These are phyloP conservation scores for Misgurnus anguillicaudatus DNA, from an alignment of 2,113 vertebrate genomes.

Conservation along the genomic window DNA sequence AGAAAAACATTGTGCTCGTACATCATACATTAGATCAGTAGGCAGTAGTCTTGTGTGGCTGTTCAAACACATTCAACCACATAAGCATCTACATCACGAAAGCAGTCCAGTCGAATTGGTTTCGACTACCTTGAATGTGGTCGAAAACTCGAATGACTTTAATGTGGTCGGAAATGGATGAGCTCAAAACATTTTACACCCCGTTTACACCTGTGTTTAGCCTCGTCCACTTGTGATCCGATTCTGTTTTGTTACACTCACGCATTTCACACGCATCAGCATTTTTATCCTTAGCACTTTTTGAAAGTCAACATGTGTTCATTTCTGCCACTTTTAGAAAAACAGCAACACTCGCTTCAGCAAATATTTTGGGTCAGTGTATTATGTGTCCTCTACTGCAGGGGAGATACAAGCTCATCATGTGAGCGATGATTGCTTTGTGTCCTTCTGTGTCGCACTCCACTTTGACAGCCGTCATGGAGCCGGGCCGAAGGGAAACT, in stretches of 20 bases:
- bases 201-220: neutral
- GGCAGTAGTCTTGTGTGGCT: too few species aligned
- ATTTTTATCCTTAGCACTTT: conserved; percentile 1
- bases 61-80: too few species aligned
- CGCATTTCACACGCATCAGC: neutral
- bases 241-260: neutral
- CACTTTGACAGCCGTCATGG: conserved; percentile 21
- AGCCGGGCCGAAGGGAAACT: conserved; percentile 23
- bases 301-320: neutral
- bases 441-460: conserved; percentile 32
- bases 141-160: too few species aligned
- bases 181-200: neutral
- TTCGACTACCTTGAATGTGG: too few species aligned
- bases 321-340: neutral
- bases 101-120: too few species aligned
- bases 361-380: conserved; percentile 22
- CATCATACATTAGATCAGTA: too few species aligned
- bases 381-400: neutral
- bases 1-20: too few species aligned
- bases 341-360: neutral
- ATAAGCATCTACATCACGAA: neutral
- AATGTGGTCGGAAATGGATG: too few species aligned
- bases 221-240: neutral
- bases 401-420: neutral
- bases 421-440: conserved; percentile 24